Base-by-base conservation (phyloP, 2,113 vertebrate species). In the Cryptotis parvus region DNA sequence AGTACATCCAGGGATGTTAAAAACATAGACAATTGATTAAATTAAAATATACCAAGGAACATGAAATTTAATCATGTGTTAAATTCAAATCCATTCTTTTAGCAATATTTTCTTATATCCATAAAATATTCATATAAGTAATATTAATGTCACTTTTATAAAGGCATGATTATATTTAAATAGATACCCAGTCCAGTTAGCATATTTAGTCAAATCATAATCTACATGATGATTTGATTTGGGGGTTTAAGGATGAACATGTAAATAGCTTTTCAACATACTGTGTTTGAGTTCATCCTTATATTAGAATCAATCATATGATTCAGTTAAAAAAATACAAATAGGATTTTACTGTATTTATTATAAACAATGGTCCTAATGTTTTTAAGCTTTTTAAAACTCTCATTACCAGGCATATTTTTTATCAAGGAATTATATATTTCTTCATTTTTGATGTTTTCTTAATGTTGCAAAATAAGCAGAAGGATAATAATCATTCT, bases 81-180 rank as follows among this genome's bases (percentile, higher is more conserved):
- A 43, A 31, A 87, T 81, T 84, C 73, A 87, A 84, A 87, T 80
- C 87, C 27, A 84, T 76, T 94, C 41, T 79, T 79, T 70, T 0
- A 80, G 49, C 16, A 93, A 63, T 69, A 15, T 72, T 65, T 68
- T 68, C 29, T 68, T 33, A 68, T 20, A 82, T 73, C 89, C 74
- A 82, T 63, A 20, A n/a, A 58, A 31, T 85, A 15, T 68, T 6
- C 55, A 58, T 58, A 82, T 91, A 69, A 78, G 77, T 3, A 65
- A 27, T 29, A 6, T 11, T 65, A 6, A 65, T 65, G 26, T 10
- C 63, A 29, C 20, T 29, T 65, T 65, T 20, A 65, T 65, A 65
- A 79, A 75, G 83, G 66, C 39, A 70, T 55, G 12, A 11, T 52
- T 52, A 0, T 91, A 29, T 58, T 63, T 24, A 89, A 91, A 68